These are phyloP conservation scores for Leptosomus discolor DNA, from an alignment of 2,113 vertebrate species.

Conservation along the genomic window DNA sequence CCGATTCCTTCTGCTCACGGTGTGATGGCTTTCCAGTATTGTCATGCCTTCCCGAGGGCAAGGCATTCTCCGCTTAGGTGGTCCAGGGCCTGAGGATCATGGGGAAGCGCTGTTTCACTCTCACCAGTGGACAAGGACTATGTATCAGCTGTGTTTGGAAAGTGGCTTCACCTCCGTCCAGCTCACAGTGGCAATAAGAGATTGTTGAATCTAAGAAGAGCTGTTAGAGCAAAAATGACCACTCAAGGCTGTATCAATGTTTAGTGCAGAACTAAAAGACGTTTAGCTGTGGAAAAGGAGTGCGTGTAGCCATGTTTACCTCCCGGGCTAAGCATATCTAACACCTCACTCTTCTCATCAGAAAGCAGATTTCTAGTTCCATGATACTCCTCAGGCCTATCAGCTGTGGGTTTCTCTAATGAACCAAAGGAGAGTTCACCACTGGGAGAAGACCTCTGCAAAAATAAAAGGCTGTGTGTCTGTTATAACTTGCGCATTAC, in stretches of 20 bases:
- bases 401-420: neutral
- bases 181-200: neutral
- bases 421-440: neutral
- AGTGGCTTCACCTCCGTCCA: neutral
- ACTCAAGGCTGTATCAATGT: neutral
- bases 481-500: neutral
- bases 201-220: neutral
- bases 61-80: neutral
- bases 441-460: neutral
- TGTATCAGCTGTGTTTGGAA: neutral
- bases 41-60: neutral
- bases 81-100: neutral
- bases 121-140: neutral
- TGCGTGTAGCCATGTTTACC: neutral
- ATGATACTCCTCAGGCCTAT: neutral
- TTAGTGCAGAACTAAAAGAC: neutral
- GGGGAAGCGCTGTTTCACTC: neutral
- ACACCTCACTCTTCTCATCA: neutral
- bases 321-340: neutral
- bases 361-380: neutral
- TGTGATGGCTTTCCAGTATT: neutral
- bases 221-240: neutral
- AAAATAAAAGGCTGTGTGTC: neutral
- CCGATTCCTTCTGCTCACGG: accelerated
- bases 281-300: neutral